A percentile compares a stretch with the other conserved stretches of the same genome.
Evolutionary conservation across 2,113 vertebrate genomes (phyloP).

Genomic region (Cepphus grylle): DNA sequence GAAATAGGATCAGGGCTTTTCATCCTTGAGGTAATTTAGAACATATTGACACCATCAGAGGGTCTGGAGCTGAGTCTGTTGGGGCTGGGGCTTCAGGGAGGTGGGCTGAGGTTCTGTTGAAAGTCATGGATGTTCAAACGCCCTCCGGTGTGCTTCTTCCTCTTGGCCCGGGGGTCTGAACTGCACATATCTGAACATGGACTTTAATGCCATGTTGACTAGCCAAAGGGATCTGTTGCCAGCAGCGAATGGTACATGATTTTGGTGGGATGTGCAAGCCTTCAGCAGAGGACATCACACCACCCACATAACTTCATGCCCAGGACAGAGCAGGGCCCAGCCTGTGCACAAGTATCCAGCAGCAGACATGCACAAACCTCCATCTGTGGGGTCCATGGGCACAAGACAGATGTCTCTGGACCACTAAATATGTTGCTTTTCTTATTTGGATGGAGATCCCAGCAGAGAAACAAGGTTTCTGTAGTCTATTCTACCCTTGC

Average conservation of each 20-base stretch:
- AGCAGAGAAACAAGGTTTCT: background rate
- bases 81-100: background rate
- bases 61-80: background rate
- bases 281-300: too few relatives aligned
- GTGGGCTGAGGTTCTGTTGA: background rate
- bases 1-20: background rate
- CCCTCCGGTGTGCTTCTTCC: background rate
- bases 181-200: accelerated
- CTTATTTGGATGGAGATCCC: background rate
- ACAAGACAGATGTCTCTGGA: accelerated
- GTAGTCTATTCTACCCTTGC: accelerated
- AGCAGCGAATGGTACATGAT: accelerated
- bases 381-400: background rate
- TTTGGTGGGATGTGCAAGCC: too few relatives aligned
- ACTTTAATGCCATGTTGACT: accelerated
- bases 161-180: background rate
- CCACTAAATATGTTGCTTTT: background rate
- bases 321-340: background rate
- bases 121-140: background rate
- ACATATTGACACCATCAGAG: accelerated
- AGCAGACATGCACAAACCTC: background rate
- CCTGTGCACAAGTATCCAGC: background rate
- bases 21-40: background rate
- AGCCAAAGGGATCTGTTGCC: too few relatives aligned
- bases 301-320: accelerated